Evolutionary conservation across 2,888 invertebrate genomes (phyloP).

Genomic region (Rhyacophila evoluta): DNA sequence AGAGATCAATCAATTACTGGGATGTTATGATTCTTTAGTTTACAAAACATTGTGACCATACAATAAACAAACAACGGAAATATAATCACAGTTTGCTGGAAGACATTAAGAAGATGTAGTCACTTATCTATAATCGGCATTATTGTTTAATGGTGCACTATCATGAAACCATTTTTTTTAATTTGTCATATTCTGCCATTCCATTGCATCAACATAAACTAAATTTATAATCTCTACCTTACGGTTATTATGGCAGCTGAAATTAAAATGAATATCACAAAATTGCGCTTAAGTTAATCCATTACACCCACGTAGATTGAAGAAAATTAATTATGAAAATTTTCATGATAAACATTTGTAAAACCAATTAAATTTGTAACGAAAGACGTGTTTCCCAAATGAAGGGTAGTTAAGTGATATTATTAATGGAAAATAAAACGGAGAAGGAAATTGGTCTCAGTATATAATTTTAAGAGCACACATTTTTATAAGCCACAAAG

Average conservation of each 20-base stretch:
- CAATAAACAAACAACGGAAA: no score
- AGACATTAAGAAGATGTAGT: no score
- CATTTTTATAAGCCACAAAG: no score
- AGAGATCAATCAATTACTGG: no score
- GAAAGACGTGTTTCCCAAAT: not conserved
- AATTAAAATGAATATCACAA: slow-evolving; percentile 18
- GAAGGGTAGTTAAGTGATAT: not conserved
- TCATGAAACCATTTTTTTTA: no score
- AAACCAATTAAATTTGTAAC: slow-evolving; percentile 27
- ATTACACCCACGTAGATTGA: not conserved
- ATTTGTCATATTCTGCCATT: no score
- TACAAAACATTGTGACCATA: no score
- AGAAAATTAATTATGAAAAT: slow-evolving; percentile 36
- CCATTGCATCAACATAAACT: no score
- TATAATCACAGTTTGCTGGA: no score
- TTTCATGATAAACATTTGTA: slow-evolving; percentile 26
- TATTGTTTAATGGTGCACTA: no score
- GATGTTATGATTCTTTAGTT: no score
- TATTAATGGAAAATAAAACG: not conserved
- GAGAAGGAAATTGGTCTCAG: not conserved
- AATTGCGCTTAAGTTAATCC: slow-evolving; percentile 13
- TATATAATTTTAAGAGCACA: not conserved
- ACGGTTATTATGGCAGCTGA: not conserved
- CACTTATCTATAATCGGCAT: no score
- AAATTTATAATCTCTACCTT: not conserved